Evolutionary conservation across 2,888 invertebrate species (phyloP).

Genomic region (Eumacrocentrus americanus): DNA sequence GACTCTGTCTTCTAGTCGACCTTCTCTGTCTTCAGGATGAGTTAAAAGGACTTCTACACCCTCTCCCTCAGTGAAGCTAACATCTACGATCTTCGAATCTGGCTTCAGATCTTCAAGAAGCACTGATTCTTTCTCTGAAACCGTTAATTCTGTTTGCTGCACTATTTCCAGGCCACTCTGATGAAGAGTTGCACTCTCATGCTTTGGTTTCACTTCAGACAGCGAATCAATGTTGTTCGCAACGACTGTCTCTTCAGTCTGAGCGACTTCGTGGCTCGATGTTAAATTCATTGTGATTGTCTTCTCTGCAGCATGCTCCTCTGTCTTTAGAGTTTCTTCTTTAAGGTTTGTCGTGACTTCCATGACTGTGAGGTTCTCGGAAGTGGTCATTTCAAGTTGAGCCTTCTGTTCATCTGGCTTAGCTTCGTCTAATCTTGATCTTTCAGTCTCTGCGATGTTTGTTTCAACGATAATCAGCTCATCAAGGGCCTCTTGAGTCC

Average conservation of each 20-base stretch:
- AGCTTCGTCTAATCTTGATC: constrained; percentile 61
- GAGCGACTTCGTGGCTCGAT: constrained; percentile 52
- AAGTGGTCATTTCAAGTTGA: constrained; percentile 46
- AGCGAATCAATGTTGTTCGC: constrained; percentile 49
- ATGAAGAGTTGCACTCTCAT: constrained; percentile 48
- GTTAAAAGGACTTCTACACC: constrained; percentile 66
- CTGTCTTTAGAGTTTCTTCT: constrained; percentile 45
- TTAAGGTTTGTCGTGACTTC: constrained; percentile 49
- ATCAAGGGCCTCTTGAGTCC: constrained; percentile 64
- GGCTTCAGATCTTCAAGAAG: constrained; percentile 61
- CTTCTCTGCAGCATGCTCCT: constrained; percentile 43
- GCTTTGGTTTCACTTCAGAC: constrained; percentile 53
- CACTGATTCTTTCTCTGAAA: constrained; percentile 65
- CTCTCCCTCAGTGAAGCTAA: constrained; percentile 66
- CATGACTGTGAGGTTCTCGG: constrained; percentile 50
- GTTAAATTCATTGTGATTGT: constrained; percentile 45
- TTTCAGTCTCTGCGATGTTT: constrained; percentile 61
- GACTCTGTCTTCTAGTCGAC: constrained; percentile 38
- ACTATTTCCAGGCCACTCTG: constrained; percentile 62
- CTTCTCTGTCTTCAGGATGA: constrained; percentile 57
- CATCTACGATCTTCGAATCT: constrained; percentile 64
- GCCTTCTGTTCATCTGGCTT: constrained; percentile 52
- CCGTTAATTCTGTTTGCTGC: constrained; percentile 61
- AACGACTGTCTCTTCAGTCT: constrained; percentile 51
- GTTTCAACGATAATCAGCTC: constrained; percentile 61